These are phyloP conservation scores for Neelides sp. DNA, from an alignment of 1,140 invertebrate genomes.

Conservation along the genomic window DNA sequence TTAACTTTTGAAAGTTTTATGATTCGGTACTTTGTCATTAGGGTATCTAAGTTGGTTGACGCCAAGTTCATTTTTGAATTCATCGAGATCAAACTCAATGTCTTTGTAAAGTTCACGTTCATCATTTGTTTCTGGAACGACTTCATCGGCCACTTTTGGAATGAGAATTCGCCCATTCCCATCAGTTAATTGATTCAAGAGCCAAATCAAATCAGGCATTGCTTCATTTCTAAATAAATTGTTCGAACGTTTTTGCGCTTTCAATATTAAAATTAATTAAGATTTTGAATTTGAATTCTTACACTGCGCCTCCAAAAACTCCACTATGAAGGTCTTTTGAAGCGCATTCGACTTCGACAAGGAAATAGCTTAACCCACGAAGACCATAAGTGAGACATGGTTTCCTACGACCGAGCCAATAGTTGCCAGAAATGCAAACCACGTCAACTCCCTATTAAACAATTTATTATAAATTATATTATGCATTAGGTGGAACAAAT, in stretches of 20 bases:
- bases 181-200: slow-evolving; percentile 67
- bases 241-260: slow-evolving; percentile 13
- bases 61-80: slow-evolving; percentile 61
- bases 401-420: slow-evolving; percentile 91
- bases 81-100: slow-evolving; percentile 71
- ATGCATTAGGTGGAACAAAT: no score
- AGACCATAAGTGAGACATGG: slow-evolving; percentile 95
- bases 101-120: slow-evolving; percentile 65
- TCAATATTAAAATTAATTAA: not conserved
- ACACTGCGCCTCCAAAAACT: slow-evolving; percentile 77
- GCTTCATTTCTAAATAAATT: slow-evolving; percentile 52
- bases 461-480: no score
- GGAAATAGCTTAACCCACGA: slow-evolving; percentile 83
- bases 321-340: slow-evolving; percentile 89
- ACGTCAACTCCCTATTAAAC: slow-evolving; percentile 69
- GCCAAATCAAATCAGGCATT: slow-evolving; percentile 72
- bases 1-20: no score
- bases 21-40: no score
- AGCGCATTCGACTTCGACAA: slow-evolving; percentile 74
- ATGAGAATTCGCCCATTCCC: slow-evolving; percentile 69
- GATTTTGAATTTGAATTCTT: slow-evolving; percentile 36
- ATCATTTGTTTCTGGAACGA: slow-evolving; percentile 53
- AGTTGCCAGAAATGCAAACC: slow-evolving; percentile 96
- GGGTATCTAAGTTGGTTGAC: slow-evolving; percentile 43
- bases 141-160: slow-evolving; percentile 63